Base-by-base conservation (phyloP, 2,888 invertebrate species). In the Melieria picta region DNA sequence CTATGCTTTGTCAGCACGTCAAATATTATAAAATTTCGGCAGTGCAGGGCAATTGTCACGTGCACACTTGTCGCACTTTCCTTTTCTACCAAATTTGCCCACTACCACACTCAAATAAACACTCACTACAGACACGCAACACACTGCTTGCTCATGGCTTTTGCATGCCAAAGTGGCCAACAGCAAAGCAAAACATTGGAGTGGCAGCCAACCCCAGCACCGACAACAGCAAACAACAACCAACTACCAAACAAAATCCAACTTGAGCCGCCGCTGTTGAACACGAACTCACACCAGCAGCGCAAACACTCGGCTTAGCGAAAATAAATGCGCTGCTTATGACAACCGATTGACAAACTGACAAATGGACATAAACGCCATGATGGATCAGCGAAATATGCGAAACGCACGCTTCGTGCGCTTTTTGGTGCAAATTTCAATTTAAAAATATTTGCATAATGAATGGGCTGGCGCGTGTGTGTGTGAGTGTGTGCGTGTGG, bases 321-420 rank as follows among this genome's bases (percentile, higher is more conserved):
- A 46, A 62, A 56, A 62, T 70, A 69, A 67, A 70, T 65, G 62
- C 72, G 71, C 71, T 65, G 50, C 55, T 72, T 76, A 76, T 77
- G 76, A 75, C 76, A 74, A 77, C 72, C 76, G 74, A 74, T 76
- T 75, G 78, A 78, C 77, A 77, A 78, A 71, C 74, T 76, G 75
- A 77, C 72, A 76, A 71, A 72, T 62, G 69, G 11, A 64, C 65
- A 65, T 61, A 60, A 50, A 60, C 60, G 48, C 50, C 47, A n/a
- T 66, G 69, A 71, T 64, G 63, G 65, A 48, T 68, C 7, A 45
- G 72, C 48, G 60, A 65, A 71, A 62, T 58, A 62, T 63, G 65
- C 62, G 56, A 64, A 69, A 61, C 55, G 64, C 68, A 63, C 62
- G 67, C 67, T 48, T 62, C 55, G 64, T 64, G 57, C 62, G 67